phyloP scores from a whole-genome alignment of 2,113 vertebrate species.

The Carassius gibelio region DNA sequence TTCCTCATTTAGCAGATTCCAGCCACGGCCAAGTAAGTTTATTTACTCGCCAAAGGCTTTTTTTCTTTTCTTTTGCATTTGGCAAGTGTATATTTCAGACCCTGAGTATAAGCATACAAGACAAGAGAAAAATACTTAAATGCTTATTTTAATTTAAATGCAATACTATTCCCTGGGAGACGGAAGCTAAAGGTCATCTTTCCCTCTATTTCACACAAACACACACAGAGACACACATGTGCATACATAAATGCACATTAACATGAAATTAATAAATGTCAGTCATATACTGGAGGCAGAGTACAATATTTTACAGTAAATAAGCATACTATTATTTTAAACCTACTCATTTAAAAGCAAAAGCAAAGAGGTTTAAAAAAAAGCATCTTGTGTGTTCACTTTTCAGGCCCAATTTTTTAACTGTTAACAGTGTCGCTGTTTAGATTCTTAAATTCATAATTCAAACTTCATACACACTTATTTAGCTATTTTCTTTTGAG shows the following conservation, averaged over 20 bases:
- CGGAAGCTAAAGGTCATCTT: conserved; percentile 26
- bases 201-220: conserved; percentile 1
- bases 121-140: not conserved
- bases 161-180: not conserved
- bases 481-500: not conserved
- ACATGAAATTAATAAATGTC: conserved; percentile 29
- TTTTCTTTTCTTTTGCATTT: not conserved
- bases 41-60: not conserved
- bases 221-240: not conserved
- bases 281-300: conserved; percentile 2
- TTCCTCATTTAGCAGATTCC: not conserved
- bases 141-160: not conserved
- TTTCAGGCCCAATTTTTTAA: not conserved
- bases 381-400: not conserved
- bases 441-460: not conserved
- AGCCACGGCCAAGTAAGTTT: not conserved
- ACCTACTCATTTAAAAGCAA: conserved; percentile 1
- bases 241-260: not conserved
- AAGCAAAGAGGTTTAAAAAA: not conserved
- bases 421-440: not conserved
- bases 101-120: not conserved
- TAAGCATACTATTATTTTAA: conserved; percentile 24
- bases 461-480: not conserved
- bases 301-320: not conserved
- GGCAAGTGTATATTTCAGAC: not conserved